Base-by-base conservation (phyloP, 2,113 vertebrate species). In the Sylvietta virens region DNA sequence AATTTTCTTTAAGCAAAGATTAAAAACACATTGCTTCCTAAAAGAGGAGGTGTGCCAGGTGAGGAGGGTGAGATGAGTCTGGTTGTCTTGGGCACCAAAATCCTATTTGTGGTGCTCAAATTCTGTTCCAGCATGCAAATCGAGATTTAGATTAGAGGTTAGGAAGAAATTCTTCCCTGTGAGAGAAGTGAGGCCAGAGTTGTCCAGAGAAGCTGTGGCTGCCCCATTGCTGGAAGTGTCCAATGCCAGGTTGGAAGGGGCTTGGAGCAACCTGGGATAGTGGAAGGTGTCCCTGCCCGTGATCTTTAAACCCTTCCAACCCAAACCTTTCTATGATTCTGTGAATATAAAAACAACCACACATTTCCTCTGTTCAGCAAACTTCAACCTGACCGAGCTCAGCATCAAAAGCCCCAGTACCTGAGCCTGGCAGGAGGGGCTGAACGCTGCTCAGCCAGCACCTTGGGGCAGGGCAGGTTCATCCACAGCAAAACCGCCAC, bases 1-100 rank as follows among this genome's bases (percentile, higher is more conserved):
- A 40, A 88, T 97, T 95, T 97, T 92, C 85, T 70, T 80, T 30
- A 56, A 93, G 33, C 56, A 78, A 78, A 71, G 66, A 86, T 67
- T 67, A 44, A 76, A 80, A 65, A 2, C 61, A 76, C 44, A 30
- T 51, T 35, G 31, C 74, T 73, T 92, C 56, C 76, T 81, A 39
- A 51, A 88, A 83, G 61, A 62, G n/a, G 53, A 72, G 23, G 12
- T 47, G 45, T 5, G 35, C 62, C 67, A 83, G 60, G 67, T 82
- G 28, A 69, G 62, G 50, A 86, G 58, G n/a, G 50, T 26, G 72
- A 62, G 35, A 30, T 2, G 2, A 62, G 17, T 16, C 44, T 62
- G 11, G 44, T 31, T 83, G 53, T 14, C 48, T 33, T 62, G 64
- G 78, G 51, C 10, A 8, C 45, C 44, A 60, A 31, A 26, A 18